phyloP scores from a whole-genome alignment of 2,888 invertebrate genomes.

The Phlogophora meticulosa region DNA sequence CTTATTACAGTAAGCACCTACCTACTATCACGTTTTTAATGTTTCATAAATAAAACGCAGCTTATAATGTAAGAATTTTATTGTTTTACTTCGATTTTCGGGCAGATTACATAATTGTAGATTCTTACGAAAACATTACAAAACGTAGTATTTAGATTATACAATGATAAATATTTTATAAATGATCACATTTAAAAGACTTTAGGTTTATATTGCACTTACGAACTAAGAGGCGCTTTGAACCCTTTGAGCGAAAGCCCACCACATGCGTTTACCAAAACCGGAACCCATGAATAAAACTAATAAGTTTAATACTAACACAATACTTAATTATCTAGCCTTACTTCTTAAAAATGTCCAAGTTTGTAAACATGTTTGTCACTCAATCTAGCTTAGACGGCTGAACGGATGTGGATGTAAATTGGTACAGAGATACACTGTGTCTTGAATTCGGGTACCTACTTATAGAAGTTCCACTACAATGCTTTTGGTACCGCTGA shows the following conservation, averaged over 20 bases:
- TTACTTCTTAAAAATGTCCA: constrained; percentile 1
- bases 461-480: not conserved
- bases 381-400: constrained; percentile 23
- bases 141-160: constrained; percentile 81
- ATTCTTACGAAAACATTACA: constrained; percentile 84
- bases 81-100: constrained; percentile 75
- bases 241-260: constrained; percentile 85
- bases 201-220: constrained; percentile 80
- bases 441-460: not conserved
- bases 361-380: not conserved
- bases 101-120: constrained; percentile 82
- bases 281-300: constrained; percentile 78
- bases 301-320: constrained; percentile 59
- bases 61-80: constrained; percentile 58
- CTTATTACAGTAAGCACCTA: too few relatives aligned
- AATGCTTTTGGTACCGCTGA: not conserved
- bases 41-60: constrained; percentile 29
- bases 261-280: constrained; percentile 88
- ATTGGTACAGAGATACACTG: constrained; percentile 36
- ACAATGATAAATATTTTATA: constrained; percentile 85
- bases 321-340: constrained; percentile 41
- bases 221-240: constrained; percentile 81
- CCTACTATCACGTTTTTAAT: not conserved
- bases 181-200: constrained; percentile 88
- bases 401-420: not conserved